Conservation (phyloP, 2,888 invertebrate genomes). For the Athalia rosae region DNA sequence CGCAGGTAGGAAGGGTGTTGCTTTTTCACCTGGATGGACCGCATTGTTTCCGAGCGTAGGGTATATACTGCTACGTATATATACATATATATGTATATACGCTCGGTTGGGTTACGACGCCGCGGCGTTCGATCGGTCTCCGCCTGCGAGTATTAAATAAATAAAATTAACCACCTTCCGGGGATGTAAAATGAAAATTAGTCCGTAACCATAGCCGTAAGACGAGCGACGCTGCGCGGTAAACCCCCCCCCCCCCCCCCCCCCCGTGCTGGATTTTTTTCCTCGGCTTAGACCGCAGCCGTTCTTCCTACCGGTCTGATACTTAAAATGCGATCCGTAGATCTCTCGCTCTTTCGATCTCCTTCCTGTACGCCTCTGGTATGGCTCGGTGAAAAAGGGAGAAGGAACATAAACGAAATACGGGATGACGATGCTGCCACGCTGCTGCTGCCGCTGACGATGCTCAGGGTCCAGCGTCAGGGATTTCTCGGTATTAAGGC, state of each 20-base stretch:
- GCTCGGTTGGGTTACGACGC: neutral
- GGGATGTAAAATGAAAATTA: conserved; percentile 39
- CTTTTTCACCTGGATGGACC: too few relatives aligned
- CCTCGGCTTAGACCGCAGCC: neutral
- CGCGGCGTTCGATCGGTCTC: neutral
- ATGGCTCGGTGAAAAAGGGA: too few relatives aligned
- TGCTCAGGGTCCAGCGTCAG: conserved; percentile 8
- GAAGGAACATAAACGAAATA: too few relatives aligned
- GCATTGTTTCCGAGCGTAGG: too few relatives aligned
- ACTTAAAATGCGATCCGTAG: conserved; percentile 39
- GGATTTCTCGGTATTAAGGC: conserved; percentile 35
- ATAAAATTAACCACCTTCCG: conserved; percentile 37
- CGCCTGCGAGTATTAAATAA: conserved; percentile 7
- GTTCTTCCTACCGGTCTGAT: neutral
- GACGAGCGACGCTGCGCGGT: conserved; percentile 18
- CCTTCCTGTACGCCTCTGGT: neutral
- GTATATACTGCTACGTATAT: too few relatives aligned
- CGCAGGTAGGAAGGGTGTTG: too few relatives aligned
- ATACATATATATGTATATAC: neutral
- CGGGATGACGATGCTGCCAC: neutral
- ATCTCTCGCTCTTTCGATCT: conserved; percentile 23
- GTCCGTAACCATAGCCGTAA: neutral
- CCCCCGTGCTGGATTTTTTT: too few relatives aligned
- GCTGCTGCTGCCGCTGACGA: conserved; percentile 1
- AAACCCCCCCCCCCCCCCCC: neutral